Conservation (phyloP, 2,797 vertebrate genomes). For the Eidolon dupreanum region DNA sequence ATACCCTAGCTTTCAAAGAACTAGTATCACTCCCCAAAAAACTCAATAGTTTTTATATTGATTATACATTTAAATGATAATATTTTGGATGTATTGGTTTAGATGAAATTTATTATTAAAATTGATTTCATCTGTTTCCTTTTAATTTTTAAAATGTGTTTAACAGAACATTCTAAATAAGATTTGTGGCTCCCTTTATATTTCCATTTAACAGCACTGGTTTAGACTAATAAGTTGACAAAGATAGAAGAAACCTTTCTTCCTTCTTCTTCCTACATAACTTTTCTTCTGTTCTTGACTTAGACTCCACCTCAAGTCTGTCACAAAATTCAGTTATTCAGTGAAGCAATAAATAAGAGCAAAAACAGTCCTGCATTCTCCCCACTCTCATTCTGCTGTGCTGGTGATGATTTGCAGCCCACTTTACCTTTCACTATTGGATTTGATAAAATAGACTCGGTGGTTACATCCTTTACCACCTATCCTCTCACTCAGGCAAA, state of each 20-base stretch:
- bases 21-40: neutral
- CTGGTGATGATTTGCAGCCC: neutral
- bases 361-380: neutral
- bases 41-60: neutral
- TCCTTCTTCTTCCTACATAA: neutral
- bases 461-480: neutral
- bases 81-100: neutral
- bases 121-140: neutral
- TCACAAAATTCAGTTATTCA: neutral
- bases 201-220: neutral
- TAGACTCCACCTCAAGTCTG: neutral
- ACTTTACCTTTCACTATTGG: neutral
- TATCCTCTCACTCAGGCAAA: neutral
- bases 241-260: neutral
- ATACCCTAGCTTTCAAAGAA: neutral
- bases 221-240: neutral
- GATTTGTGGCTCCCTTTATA: neutral
- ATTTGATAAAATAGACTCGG: neutral
- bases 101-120: neutral
- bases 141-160: slow-evolving; percentile 29
- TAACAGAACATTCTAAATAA: neutral
- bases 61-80: neutral
- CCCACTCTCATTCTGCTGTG: neutral
- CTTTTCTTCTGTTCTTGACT: neutral
- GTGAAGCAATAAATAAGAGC: neutral